Base-by-base conservation (phyloP, 2,113 vertebrate genomes). In the Neodontobutis hainanensis region DNA sequence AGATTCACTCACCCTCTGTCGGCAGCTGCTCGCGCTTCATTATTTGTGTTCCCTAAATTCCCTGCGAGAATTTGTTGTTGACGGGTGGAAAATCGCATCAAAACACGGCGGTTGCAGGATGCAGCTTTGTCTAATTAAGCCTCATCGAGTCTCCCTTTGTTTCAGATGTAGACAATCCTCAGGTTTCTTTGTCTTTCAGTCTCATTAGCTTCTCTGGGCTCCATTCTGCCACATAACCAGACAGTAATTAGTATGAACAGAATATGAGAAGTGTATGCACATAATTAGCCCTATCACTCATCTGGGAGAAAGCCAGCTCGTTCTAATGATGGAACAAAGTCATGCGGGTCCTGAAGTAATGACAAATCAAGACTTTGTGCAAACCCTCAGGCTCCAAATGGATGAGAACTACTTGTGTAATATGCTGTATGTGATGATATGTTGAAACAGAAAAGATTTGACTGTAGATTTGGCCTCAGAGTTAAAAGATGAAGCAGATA, bases 51-150 rank as follows among this genome's bases (percentile, higher is more conserved):
- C 36, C 10, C 44, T 52, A 66, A 68, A 72, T 71, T 61, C 71
- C 78, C 63, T 47, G 55, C 53, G 81, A 80, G 78, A 59, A 32
- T 72, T 64, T 35, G 50, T 56, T 72, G 72, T 70, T 81, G 75
- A 70, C 48, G 72, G 55, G 44, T 48, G 56, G n/a, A 47, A 51
- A 63, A 61, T 51, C 43, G 16, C 65, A 78, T 80, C 64, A 75
- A 73, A 83, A 83, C 77, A 82, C 63, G 46, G 44, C 65, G 72
- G 61, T 71, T 84, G 65, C 72, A 35, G 10, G 11, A 70, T 51
- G 68, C 61, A 61, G 73, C 76, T 57, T 51, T 43, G 3, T 77
- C 80, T 85, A 81, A 81, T 84, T 81, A 79, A 85, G 76, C 42
- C 70, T 77, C 56, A 19, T 72, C 76, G 62, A 63, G 75, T 83